These are phyloP conservation scores for western clawed frog (Xenopus tropicalis) DNA, from an alignment of 2,113 vertebrate species.

Conservation along the genomic window DNA sequence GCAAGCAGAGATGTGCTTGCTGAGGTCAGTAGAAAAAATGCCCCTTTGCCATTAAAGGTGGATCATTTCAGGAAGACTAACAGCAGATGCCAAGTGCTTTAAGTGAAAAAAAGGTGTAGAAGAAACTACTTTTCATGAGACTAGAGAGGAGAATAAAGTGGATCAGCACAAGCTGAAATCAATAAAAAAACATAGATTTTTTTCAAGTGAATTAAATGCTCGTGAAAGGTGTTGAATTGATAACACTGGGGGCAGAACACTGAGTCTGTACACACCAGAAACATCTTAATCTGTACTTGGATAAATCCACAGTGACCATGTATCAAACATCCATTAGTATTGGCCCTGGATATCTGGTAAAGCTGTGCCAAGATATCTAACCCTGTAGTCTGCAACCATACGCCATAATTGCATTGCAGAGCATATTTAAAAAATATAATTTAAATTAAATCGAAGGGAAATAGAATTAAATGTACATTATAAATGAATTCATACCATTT, in stretches of 20 bases:
- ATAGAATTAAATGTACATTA: no score
- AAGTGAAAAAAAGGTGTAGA: slow-evolving; percentile 32
- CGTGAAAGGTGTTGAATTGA: slow-evolving; percentile 45
- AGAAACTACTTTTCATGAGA: slow-evolving; percentile 45
- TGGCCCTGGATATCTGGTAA: neutral
- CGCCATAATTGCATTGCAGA: no score
- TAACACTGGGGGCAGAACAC: slow-evolving; percentile 39
- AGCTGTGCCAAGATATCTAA: neutral
- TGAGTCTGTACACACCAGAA: slow-evolving; percentile 27
- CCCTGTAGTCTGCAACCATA: no score
- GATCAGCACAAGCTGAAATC: slow-evolving; percentile 45
- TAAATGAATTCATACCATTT: no score
- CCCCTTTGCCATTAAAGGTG: slow-evolving; percentile 42
- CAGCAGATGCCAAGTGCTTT: slow-evolving; percentile 37
- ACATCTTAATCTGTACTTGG: slow-evolving; percentile 33
- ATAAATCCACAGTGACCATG: slow-evolving; percentile 19
- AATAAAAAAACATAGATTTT: slow-evolving; percentile 46
- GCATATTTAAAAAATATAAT: no score
- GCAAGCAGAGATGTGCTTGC: slow-evolving; percentile 31
- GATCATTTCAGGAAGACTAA: slow-evolving; percentile 33
- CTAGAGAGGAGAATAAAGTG: slow-evolving; percentile 43
- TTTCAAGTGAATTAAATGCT: slow-evolving; percentile 45
- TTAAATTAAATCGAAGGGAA: no score
- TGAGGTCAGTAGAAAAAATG: slow-evolving; percentile 41
- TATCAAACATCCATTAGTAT: slow-evolving; percentile 30